Percentiles rank a stretch among this genome's conserved stretches.
phyloP scores from a whole-genome alignment of 2,888 invertebrate genomes.

The Blastobasis adustella region DNA sequence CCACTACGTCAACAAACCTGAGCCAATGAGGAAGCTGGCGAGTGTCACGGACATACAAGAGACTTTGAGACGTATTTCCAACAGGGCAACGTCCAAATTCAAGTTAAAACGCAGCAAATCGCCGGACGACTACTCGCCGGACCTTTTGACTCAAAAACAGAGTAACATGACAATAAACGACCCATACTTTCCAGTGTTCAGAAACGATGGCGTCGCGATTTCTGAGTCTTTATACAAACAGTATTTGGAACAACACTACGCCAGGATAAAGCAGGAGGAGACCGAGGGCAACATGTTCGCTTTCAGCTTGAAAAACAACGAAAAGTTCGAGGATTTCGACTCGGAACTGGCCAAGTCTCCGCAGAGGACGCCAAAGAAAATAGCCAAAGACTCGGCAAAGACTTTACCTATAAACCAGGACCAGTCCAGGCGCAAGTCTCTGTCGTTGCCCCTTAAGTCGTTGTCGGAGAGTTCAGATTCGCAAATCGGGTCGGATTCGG shows the following conservation, averaged over 20 bases:
- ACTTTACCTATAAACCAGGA: constrained; percentile 33
- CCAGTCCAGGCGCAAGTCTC: constrained; percentile 68
- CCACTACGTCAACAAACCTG: constrained; percentile 66
- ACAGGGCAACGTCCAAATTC: constrained; percentile 74
- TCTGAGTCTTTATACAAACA: constrained; percentile 83
- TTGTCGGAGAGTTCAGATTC: constrained; percentile 62
- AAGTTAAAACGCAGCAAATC: constrained; percentile 48
- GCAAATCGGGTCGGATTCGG: constrained; percentile 44
- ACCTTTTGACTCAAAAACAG: constrained; percentile 40
- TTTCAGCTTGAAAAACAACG: constrained; percentile 49
- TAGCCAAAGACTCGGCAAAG: constrained; percentile 45
- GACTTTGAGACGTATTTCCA: constrained; percentile 72
- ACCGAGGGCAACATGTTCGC: constrained; percentile 63
- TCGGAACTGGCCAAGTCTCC: constrained; percentile 58
- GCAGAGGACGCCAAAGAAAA: constrained; percentile 58
- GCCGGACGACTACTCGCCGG: constrained; percentile 30
- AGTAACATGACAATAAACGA: constrained; percentile 84
- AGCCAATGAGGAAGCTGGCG: constrained; percentile 57
- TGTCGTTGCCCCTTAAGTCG: constrained; percentile 84
- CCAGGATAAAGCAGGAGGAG: constrained; percentile 64
- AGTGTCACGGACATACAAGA: constrained; percentile 80
- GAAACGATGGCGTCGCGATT: constrained; percentile 81
- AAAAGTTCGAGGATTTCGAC: constrained; percentile 67
- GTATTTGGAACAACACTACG: constrained; percentile 79
- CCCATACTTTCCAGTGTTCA: constrained; percentile 85